Evolutionary conservation across 2,888 invertebrate species (phyloP), one percentile per base, ranked within the genome.

Genomic region (Heteropelma amictum): DNA sequence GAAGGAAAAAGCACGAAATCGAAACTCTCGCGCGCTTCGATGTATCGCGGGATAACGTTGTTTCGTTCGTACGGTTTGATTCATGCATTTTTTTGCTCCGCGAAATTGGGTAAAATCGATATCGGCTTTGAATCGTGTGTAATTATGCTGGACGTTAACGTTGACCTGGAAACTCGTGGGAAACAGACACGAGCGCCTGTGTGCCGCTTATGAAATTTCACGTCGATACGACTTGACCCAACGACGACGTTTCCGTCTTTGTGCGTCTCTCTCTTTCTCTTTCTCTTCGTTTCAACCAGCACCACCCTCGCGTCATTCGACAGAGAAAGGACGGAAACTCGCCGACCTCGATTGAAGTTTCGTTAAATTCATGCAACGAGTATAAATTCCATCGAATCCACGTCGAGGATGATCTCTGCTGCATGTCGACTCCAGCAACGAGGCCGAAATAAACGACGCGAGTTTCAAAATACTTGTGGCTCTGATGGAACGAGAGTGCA

Each of bases 171-270:
- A 54, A 64, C 30, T 79, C 70, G 77, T 77, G 79, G 77, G 79
- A 74, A 56, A 64, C 38, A 47, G 33, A 53, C 65, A n/a, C n/a
- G n/a, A n/a, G n/a, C n/a, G n/a, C n/a, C n/a, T n/a, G n/a, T n/a
- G n/a, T n/a, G n/a, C 77, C 76, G 71, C 77, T 79, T 71, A 72
- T 61, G 35, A 67, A 65, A 77, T 77, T 79, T 74, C 77, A 51
- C 65, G 60, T 74, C 68, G 45, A 71, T 67, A 45, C 42, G 70
- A 71, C 67, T 53, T 35, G 58, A 72, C 56, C 47, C 6, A 5
- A 38, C 12, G 12, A 12, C 12, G 14, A 38, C 12, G 38, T 38
- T 14, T 5, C 38, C 30, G 6, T 8, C 58, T 26, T 45, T 17
- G 7, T 21, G 14, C 35, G 19, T 7, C 35, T 3, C 12, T 3